These are phyloP conservation scores for Drosophila nr. perissopoda DNA, from an alignment of 2,888 invertebrate genomes.

Conservation along the genomic window DNA sequence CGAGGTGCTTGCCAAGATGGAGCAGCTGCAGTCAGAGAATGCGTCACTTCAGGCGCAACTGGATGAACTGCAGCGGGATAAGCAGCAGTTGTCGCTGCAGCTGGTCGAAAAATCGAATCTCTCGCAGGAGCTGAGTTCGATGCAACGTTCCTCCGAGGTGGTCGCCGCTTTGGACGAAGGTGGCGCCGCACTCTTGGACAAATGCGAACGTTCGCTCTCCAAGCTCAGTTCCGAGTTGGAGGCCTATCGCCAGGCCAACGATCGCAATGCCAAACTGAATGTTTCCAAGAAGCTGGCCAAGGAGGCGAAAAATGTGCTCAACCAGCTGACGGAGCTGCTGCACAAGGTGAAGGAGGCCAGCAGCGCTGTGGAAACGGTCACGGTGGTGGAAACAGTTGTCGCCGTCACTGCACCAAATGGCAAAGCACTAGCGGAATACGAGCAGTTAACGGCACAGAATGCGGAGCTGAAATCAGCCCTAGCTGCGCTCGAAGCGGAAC, in stretches of 20 bases:
- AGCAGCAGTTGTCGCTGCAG: conserved; percentile 77
- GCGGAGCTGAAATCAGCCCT: conserved; percentile 74
- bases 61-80: conserved; percentile 85
- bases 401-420: conserved; percentile 83
- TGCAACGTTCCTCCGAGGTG: conserved; percentile 82
- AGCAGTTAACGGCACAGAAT: conserved; percentile 82
- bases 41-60: conserved; percentile 84
- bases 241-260: conserved; percentile 83
- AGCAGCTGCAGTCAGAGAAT: conserved; percentile 87
- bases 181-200: conserved; percentile 76
- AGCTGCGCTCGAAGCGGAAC: conserved; percentile 63
- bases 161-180: conserved; percentile 75
- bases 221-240: conserved; percentile 83
- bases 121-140: conserved; percentile 79
- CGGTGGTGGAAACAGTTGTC: conserved; percentile 80
- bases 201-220: conserved; percentile 81
- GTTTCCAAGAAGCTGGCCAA: conserved; percentile 83
- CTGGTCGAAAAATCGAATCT: conserved; percentile 74
- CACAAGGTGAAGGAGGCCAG: conserved; percentile 82
- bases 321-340: conserved; percentile 80
- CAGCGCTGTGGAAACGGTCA: conserved; percentile 79
- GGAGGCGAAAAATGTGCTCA: conserved; percentile 83
- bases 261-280: conserved; percentile 83
- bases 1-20: conserved; percentile 90
- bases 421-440: conserved; percentile 82